These are phyloP conservation scores for Gambusia yucatana DNA, from an alignment of 2,797 vertebrate species.

Conservation along the genomic window DNA sequence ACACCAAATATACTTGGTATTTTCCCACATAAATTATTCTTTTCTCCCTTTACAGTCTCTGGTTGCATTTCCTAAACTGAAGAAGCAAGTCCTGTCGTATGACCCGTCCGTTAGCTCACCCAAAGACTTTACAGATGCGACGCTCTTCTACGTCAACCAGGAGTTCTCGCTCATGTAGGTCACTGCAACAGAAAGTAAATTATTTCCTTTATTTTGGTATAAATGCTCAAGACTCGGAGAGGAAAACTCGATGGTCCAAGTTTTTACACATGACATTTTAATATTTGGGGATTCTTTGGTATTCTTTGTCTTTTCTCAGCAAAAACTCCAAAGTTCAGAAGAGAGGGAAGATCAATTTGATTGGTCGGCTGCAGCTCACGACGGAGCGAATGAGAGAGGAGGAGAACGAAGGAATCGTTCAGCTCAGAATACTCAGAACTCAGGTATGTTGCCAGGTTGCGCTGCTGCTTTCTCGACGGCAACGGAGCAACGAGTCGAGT, in stretches of 20 bases:
- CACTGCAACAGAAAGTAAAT: background rate
- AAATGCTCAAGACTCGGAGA: background rate
- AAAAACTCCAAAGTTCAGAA: slow-evolving; percentile 99
- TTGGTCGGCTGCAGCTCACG: slow-evolving; percentile 96
- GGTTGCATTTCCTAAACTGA: slow-evolving; percentile 97
- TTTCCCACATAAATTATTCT: background rate
- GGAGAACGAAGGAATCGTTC: slow-evolving; percentile 98
- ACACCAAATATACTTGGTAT: too few relatives aligned
- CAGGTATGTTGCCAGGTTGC: slow-evolving; percentile 81
- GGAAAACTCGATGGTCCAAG: background rate
- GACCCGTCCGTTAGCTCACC: slow-evolving; percentile 94
- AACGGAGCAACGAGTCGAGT: background rate
- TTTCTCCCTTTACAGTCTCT: slow-evolving; percentile 84
- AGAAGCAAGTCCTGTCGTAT: slow-evolving; percentile 94
- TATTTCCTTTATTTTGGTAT: background rate
- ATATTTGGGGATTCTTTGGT: background rate
- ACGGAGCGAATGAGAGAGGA: slow-evolving; percentile 98
- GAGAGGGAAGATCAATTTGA: slow-evolving; percentile 98
- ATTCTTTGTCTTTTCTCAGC: slow-evolving; percentile 70
- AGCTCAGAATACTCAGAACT: slow-evolving; percentile 96
- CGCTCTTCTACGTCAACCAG: slow-evolving; percentile 98
- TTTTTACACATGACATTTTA: background rate
- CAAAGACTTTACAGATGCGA: slow-evolving; percentile 98
- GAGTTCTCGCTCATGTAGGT: slow-evolving; percentile 98
- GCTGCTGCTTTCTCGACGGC: background rate